Evolutionary conservation across 2,113 vertebrate genomes (phyloP), one percentile per base, ranked within the genome.

Genomic region (Callospermophilus lateralis): DNA sequence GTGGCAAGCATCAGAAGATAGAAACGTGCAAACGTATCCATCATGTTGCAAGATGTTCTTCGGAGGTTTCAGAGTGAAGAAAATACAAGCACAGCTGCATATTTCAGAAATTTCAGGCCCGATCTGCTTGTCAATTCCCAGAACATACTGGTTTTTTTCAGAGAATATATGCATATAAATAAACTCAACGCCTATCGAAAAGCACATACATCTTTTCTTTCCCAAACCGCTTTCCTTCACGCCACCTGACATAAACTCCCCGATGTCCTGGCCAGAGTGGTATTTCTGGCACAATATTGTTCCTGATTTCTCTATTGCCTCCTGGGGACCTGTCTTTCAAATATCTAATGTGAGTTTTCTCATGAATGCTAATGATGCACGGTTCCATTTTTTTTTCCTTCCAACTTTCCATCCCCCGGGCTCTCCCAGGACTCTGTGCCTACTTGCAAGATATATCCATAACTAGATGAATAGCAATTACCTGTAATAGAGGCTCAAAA

Each of bases 331-430:
- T 97, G 97, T 94, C 98, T 96, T 97, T 90, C 96, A 98, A 98
- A 97, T 94, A 97, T 80, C 96, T 97, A 97, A 98, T 96, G 96
- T 80, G 97, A 98, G 95, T 98, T 98, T 98, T 95, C 98, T 98
- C 98, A 98, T 98, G 98, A 98, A 99, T 98, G 97, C 89, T 98
- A 98, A 98, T 98, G 98, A 98, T 94, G 96, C 70, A 97, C 80
- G 13, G 96, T 89, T 94, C 96, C 97, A 97, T 98, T 98, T 98
- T 45, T 45, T 45, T 45, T 98, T 97, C 96, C 97, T 98, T 94
- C 93, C 3, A 98, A 98, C 96, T 97, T 98, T 98, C 95, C 90
- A 96, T 98, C 98, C 98, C 97, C 65, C 26, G 98, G 98, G 98
- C 97, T 0, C 95, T 98, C 94, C 95, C 96, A 92, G 76, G 96